phyloP scores from a whole-genome alignment of 2,113 vertebrate genomes.

The Regulus satrapa region DNA sequence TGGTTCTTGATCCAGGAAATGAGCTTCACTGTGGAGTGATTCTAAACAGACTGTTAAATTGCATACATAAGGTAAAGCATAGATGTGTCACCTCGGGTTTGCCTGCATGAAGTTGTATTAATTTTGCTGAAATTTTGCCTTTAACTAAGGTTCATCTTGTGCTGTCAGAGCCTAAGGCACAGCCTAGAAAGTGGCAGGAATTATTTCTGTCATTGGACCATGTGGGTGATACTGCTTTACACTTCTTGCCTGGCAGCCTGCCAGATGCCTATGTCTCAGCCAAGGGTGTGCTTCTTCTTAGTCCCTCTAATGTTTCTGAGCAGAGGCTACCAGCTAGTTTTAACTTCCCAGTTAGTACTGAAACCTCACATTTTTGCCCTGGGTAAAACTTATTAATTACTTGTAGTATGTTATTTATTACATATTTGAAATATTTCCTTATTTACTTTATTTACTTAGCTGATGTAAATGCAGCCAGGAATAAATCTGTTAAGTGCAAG shows the following conservation, averaged over 20 bases:
- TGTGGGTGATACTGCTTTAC: neutral
- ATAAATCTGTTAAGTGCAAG: neutral
- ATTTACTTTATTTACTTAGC: neutral
- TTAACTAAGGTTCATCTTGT: neutral
- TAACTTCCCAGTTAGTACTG: neutral
- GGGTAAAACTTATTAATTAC: neutral
- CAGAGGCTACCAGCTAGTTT: neutral
- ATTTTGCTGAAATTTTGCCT: neutral
- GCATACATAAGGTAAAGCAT: neutral
- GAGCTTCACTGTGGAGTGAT: neutral
- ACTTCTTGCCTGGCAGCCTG: neutral
- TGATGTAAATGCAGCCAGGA: neutral
- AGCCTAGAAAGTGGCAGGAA: neutral
- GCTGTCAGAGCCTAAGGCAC: neutral
- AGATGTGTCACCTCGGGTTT: neutral
- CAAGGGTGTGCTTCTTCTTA: neutral
- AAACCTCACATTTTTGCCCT: neutral
- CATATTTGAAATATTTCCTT: neutral
- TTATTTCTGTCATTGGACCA: neutral
- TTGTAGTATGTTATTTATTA: neutral
- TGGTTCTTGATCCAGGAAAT: neutral
- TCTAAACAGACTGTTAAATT: neutral
- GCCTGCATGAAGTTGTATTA: neutral
- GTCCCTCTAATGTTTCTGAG: neutral
- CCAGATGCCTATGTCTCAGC: neutral